phyloP scores from a whole-genome alignment of 1,140 invertebrate species.

The Adelges cooleyi region DNA sequence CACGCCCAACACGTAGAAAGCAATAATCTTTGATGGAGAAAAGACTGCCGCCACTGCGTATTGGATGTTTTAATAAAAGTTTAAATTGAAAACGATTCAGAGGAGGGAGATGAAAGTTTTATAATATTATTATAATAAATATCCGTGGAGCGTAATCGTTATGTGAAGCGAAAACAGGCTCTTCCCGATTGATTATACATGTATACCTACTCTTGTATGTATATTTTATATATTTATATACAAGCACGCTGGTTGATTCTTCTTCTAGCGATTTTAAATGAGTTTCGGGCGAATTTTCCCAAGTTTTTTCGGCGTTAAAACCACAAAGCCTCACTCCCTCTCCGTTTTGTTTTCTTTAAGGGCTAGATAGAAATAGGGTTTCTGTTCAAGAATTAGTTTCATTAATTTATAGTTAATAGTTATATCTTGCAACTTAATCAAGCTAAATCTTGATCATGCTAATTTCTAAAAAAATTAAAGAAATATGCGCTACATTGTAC shows the following conservation, averaged over 20 bases:
- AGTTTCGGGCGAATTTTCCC: slow-evolving; percentile 9
- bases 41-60: background rate
- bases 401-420: no score
- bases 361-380: no score
- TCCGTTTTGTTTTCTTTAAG: no score
- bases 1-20: slow-evolving; percentile 8
- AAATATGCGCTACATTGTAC: no score
- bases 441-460: no score
- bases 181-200: slow-evolving; percentile 21
- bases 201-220: background rate
- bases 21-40: slow-evolving; percentile 26
- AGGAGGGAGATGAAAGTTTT: slow-evolving; percentile 27
- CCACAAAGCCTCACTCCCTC: no score
- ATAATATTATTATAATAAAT: slow-evolving; percentile 29
- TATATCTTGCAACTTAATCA: no score
- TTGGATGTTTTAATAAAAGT: slow-evolving; percentile 29
- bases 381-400: no score
- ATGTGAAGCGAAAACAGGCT: slow-evolving; percentile 28
- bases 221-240: background rate
- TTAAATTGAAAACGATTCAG: slow-evolving; percentile 27
- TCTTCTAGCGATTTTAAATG: slow-evolving; percentile 18
- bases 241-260: background rate
- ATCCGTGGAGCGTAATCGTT: slow-evolving; percentile 22
- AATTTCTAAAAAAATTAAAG: no score
- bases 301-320: slow-evolving; percentile 18